Conservation (phyloP, 2,113 vertebrate species). For the Centropristis striata region DNA sequence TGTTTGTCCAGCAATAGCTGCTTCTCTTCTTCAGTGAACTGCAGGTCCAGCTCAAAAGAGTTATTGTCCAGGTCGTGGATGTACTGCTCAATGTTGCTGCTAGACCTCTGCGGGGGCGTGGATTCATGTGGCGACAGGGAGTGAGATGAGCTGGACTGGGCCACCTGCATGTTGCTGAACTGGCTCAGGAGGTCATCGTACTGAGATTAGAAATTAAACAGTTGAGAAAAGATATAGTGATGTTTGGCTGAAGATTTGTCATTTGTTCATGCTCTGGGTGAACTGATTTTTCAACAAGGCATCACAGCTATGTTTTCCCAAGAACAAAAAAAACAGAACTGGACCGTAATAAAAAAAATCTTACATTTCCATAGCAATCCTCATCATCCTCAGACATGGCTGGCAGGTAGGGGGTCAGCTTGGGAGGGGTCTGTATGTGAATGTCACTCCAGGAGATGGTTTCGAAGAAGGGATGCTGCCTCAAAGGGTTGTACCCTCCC, state of each 20-base stretch:
- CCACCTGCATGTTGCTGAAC: slow-evolving; percentile 98
- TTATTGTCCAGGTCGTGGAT: slow-evolving; percentile 98
- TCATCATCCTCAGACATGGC: slow-evolving; percentile 99
- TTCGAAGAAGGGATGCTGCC: slow-evolving; percentile 95
- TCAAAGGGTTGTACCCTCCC: slow-evolving; percentile 93
- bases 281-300: neutral
- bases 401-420: slow-evolving; percentile 96
- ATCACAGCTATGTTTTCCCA: neutral
- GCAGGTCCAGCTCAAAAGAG: slow-evolving; percentile 97
- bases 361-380: slow-evolving; percentile 98
- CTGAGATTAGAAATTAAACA: slow-evolving; percentile 75
- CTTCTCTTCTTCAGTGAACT: slow-evolving; percentile 97
- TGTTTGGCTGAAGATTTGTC: neutral
- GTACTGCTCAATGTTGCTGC: slow-evolving; percentile 98
- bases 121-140: slow-evolving; percentile 87
- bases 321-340: neutral
- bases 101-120: slow-evolving; percentile 86
- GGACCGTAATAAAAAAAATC: slow-evolving; percentile 26
- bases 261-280: neutral
- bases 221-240: neutral
- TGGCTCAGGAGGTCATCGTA: slow-evolving; percentile 99
- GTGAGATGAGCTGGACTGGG: slow-evolving; percentile 90
- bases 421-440: slow-evolving; percentile 95
- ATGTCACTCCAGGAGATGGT: slow-evolving; percentile 93
- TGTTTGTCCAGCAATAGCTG: slow-evolving; percentile 95